Evolutionary conservation across 2,113 vertebrate genomes (phyloP), one percentile per base, ranked within the genome.

Genomic region (Mesitornis unicolor): DNA sequence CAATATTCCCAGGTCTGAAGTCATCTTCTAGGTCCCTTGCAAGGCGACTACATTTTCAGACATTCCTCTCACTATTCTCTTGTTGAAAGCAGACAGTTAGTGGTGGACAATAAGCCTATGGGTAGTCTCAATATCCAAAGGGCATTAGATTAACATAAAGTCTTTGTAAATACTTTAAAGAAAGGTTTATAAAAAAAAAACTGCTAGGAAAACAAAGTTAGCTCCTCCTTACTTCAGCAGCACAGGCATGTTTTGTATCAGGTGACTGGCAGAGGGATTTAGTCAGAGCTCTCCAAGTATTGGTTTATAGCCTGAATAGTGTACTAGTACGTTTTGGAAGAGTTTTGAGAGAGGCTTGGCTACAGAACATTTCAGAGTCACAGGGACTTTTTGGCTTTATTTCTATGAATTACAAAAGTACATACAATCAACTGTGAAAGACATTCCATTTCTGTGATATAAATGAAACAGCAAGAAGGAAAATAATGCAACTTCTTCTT

Each of bases 391-490:
- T 84, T 91, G 51, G 42, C n/a, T 92, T 91, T 84, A 68, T 28
- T 24, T 82, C 69, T 84, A 33, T 78, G 60, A 89, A 92, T 85
- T 95, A 73, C 21, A 68, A 38, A 86, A 81, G 16, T 59, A 50
- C 47, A 40, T 40, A 84, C 17, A 87, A 75, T 87, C 84, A 84
- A 36, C 71, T 78, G 91, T 91, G 79, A 97, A 96, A 90, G 88
- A 90, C 88, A 90, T 93, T 95, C 91, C 93, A 87, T 75, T 94
- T 96, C 84, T 89, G 60, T 92, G 81, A 89, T 93, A 96, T 57
- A 95, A 96, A 91, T 87, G 50, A 89, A 97, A 95, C 38, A 75
- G n/a, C 43, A 91, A 92, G 35, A 73, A 88, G 76, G 54, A 87
- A 95, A 95, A 75, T 60, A 89, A 71, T 84, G 56, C 18, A 42